Conservation (phyloP, 30 jellyfish, hydroid and myxozoan genomes). For the Rhopilema esculentum region DNA sequence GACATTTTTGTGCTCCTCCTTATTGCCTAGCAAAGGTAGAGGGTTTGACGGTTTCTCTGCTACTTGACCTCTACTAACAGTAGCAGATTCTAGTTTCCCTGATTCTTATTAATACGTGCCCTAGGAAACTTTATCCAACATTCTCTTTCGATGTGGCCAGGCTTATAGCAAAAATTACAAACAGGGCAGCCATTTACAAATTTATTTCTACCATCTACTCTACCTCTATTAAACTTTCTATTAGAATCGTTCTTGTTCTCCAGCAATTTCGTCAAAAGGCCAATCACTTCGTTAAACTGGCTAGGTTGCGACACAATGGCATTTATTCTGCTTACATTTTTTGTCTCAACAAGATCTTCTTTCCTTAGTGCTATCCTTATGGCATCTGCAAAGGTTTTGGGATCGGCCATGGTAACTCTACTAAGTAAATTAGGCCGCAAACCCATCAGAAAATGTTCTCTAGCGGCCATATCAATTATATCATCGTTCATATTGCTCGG, state of each 20-base stretch:
- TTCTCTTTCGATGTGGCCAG: conserved; percentile 46
- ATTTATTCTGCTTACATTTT: background rate
- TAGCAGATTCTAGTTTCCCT: conserved; percentile 68
- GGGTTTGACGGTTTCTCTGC: conserved; percentile 22
- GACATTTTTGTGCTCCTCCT: background rate
- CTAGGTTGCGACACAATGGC: conserved; percentile 11
- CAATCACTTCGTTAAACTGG: conserved; percentile 53
- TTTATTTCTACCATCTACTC: background rate
- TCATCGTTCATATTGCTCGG: conserved; percentile 10
- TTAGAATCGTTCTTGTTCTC: conserved; percentile 8
- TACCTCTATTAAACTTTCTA: background rate
- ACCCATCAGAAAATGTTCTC: conserved; percentile 47
- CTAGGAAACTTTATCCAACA: conserved; percentile 46
- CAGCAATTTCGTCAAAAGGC: conserved; percentile 35
- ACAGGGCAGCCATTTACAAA: conserved; percentile 20
- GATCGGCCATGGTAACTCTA: conserved; percentile 52
- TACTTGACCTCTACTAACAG: conserved; percentile 47
- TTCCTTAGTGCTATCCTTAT: conserved; percentile 27
- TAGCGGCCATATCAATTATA: conserved; percentile 47
- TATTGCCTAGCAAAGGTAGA: background rate
- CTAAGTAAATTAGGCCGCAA: conserved; percentile 16
- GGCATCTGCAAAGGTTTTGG: conserved; percentile 43
- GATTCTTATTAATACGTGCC: conserved; percentile 13
- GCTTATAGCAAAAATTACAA: conserved; percentile 38
- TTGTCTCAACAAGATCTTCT: conserved; percentile 7